Base-by-base conservation (phyloP, 1,140 invertebrate genomes). In the Zaprionus ghesquierei region DNA sequence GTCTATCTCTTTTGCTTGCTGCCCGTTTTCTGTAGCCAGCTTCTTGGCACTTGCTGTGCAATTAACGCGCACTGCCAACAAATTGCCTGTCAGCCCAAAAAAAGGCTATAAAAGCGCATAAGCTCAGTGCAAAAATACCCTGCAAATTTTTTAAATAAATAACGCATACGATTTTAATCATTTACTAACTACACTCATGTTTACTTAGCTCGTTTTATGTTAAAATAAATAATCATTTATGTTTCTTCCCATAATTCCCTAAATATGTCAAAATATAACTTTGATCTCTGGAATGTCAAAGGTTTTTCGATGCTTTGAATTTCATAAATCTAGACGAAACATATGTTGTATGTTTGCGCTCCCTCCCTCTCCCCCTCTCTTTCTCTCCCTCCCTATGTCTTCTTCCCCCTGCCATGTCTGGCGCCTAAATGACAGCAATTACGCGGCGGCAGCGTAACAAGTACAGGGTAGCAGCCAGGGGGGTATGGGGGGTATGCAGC, bases 381-480 rank as follows among this genome's bases (percentile, higher is more conserved):
- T n/a, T 29, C 27, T 29, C 27, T 29, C 8, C 5, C 5, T 29
- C 27, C 9, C 27, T 6, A 1, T 9, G 3, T 29, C 27, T 29
- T 5, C 27, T 9, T 9, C 6, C 0, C n/a, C n/a, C n/a, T n/a
- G n/a, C n/a, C n/a, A 20, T 51, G 31, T 46, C 44, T 74, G 79
- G 77, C 73, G 44, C 77, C 58, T 79, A 75, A 86, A 85, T 75
- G 79, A 61, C 71, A 79, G 81, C 78, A 79, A 86, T 87, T 87
- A 86, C 79, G 50, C 56, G 50, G n/a, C 33, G 58, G 54, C 50
- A 27, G 41, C 20, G 18, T 44, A 59, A 75, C 76, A 56, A 72
- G 59, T 62, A 69, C 62, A 71, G 61, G 31, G 35, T 53, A 58
- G 27, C 50, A 38, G n/a, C 22, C 25, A 13, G 20, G 60, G n/a